phyloP scores from a whole-genome alignment of 2,888 invertebrate species.

The Drosophila limbata region DNA sequence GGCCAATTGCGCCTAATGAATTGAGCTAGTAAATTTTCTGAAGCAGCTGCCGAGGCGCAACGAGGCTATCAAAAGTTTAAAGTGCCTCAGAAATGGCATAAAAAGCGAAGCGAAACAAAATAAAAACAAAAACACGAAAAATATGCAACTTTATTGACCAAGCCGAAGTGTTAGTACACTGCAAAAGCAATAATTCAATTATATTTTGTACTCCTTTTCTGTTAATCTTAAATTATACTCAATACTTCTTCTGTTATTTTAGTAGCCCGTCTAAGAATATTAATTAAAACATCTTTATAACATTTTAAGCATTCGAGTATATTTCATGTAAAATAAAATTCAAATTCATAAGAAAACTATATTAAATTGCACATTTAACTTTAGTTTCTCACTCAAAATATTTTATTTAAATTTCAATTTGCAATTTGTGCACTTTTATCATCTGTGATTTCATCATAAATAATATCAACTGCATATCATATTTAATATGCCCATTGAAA shows the following conservation, averaged over 20 bases:
- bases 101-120: constrained; percentile 41
- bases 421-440: not conserved
- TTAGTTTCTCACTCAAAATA: too few relatives aligned
- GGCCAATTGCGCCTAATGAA: constrained; percentile 70
- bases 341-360: not conserved
- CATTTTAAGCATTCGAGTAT: too few relatives aligned
- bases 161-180: constrained; percentile 29
- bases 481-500: constrained; percentile 41
- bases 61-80: constrained; percentile 70
- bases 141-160: constrained; percentile 12
- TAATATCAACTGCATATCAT: constrained; percentile 19
- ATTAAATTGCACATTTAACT: not conserved
- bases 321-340: too few relatives aligned
- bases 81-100: constrained; percentile 54
- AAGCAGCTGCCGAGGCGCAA: constrained; percentile 59
- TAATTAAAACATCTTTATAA: too few relatives aligned
- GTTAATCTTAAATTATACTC: too few relatives aligned
- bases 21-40: constrained; percentile 63
- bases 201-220: too few relatives aligned
- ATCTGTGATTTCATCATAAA: constrained; percentile 1
- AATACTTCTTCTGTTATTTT: too few relatives aligned
- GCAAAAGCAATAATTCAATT: not conserved
- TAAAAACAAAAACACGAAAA: constrained; percentile 19
- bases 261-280: too few relatives aligned
- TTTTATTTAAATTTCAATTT: too few relatives aligned